Conservation (phyloP, 1,140 invertebrate genomes). For the Drosophila parabipectinata region DNA sequence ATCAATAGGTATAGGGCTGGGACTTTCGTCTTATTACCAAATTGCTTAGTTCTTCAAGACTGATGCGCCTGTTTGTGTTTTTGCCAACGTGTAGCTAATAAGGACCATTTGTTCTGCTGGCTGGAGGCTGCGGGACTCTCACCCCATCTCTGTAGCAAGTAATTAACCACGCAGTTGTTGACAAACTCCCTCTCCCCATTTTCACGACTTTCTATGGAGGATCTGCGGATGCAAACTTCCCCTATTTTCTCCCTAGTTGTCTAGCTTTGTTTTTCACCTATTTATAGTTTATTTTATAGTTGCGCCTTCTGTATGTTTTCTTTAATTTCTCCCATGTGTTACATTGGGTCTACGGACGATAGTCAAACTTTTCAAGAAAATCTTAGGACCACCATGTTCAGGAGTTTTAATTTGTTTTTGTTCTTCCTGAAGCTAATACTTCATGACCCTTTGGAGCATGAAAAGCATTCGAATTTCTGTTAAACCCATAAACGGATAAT, state of each 20-base stretch:
- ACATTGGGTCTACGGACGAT: background rate
- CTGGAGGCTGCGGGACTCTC: background rate
- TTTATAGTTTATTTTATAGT: constrained; percentile 46
- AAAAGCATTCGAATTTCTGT: no score
- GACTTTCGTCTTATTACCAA: no score
- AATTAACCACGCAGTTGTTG: constrained; percentile 41
- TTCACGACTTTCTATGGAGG: background rate
- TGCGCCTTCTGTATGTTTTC: constrained; percentile 16
- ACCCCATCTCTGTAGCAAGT: constrained; percentile 25
- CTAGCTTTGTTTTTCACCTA: constrained; percentile 54
- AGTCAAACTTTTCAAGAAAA: background rate
- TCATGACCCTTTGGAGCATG: no score
- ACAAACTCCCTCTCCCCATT: constrained; percentile 16
- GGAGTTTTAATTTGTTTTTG: no score
- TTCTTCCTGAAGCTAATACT: no score
- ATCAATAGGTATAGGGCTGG: no score
- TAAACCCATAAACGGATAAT: no score
- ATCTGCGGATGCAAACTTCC: constrained; percentile 26
- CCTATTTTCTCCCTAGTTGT: constrained; percentile 11
- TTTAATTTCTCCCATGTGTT: constrained; percentile 13
- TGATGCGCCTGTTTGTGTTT: no score
- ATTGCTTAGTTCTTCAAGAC: no score
- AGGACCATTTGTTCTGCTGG: background rate
- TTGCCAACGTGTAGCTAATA: background rate
- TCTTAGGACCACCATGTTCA: background rate